Evolutionary conservation across 2,888 invertebrate species (phyloP).

Genomic region (Microdon myrmicae): DNA sequence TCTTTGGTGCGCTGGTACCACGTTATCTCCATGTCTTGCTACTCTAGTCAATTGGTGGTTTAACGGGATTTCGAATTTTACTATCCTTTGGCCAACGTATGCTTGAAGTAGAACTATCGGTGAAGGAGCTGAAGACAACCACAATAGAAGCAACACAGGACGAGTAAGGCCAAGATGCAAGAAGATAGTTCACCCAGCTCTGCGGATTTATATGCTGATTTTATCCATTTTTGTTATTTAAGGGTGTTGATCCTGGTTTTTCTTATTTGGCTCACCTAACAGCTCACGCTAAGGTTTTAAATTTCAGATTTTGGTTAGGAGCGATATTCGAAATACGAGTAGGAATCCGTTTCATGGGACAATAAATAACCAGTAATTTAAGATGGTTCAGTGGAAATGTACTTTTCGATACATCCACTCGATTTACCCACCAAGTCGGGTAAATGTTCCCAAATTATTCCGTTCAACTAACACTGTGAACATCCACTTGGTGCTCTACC

Average conservation of each 20-base stretch:
- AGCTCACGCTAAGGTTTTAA: constrained; percentile 16
- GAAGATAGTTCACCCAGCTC: background rate
- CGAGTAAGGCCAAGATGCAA: too few species aligned
- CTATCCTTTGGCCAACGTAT: constrained; percentile 30
- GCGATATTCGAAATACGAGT: too few species aligned
- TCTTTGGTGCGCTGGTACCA: constrained; percentile 12
- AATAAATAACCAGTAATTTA: constrained; percentile 17
- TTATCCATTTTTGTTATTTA: constrained; percentile 5
- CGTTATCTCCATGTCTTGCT: constrained; percentile 35
- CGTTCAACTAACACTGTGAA: background rate
- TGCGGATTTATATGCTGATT: constrained; percentile 17
- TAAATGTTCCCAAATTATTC: background rate
- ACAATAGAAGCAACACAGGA: background rate
- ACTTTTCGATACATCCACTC: too few species aligned
- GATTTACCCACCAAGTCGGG: too few species aligned
- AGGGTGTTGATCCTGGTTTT: constrained; percentile 21
- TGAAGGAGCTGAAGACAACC: background rate
- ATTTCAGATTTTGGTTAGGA: constrained; percentile 11
- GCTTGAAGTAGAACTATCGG: constrained; percentile 24
- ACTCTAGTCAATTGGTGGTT: constrained; percentile 47
- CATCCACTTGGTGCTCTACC: background rate
- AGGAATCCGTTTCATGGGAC: constrained; percentile 5
- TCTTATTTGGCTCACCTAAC: constrained; percentile 13
- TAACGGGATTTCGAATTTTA: constrained; percentile 43
- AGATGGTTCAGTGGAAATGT: background rate